Conservation (phyloP, 2,113 vertebrate species). For the Hypocryptadius cinnamomeus region DNA sequence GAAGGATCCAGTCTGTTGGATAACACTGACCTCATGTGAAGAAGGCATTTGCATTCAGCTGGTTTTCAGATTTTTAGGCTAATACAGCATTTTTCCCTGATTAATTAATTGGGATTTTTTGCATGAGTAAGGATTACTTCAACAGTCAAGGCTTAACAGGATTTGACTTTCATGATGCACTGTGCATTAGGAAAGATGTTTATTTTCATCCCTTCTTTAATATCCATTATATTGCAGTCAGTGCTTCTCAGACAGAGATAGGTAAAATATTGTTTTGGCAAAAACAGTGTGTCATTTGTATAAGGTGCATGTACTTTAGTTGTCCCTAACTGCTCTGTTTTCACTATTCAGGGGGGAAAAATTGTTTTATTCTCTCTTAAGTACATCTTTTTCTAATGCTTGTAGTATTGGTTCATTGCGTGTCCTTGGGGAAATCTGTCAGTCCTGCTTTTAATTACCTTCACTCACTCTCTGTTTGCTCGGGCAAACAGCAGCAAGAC, state of each 20-base stretch:
- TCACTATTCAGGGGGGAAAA: not conserved
- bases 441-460: not conserved
- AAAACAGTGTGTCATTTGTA: not conserved
- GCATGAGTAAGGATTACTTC: conserved; percentile 34
- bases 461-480: not conserved
- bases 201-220: not conserved
- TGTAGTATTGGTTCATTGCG: not conserved
- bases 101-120: conserved; percentile 37
- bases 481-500: not conserved
- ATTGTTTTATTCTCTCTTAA: not conserved
- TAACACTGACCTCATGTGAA: not conserved
- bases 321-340: not conserved
- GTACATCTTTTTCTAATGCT: not conserved
- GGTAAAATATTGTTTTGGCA: not conserved
- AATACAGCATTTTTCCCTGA: not conserved
- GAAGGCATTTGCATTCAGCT: not conserved
- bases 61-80: conserved; percentile 16
- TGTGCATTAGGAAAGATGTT: not conserved
- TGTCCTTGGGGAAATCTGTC: not conserved
- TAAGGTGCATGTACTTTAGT: not conserved
- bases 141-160: conserved; percentile 3
- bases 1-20: not conserved
- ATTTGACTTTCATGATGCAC: not conserved
- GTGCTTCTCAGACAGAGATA: not conserved
- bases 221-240: not conserved